phyloP scores from a whole-genome alignment of 2,113 vertebrate genomes.

The Gymnobelideus leadbeateri region DNA sequence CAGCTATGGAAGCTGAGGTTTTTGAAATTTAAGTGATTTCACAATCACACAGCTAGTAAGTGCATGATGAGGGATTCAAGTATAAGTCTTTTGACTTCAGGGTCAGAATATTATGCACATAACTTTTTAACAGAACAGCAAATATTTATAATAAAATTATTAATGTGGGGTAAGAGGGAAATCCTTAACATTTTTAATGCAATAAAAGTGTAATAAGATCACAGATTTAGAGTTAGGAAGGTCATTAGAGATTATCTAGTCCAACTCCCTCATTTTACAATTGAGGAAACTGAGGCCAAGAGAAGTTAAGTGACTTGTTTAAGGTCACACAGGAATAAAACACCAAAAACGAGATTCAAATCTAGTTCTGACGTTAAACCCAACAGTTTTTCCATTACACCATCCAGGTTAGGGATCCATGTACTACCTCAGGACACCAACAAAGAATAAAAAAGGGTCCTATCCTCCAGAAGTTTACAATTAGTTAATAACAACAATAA shows the following conservation, averaged over 20 bases:
- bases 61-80: neutral
- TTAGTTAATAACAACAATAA: neutral
- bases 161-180: neutral
- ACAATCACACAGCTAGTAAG: neutral
- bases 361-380: neutral
- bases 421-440: neutral
- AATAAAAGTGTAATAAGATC: neutral
- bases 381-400: neutral
- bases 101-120: neutral
- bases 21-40: neutral
- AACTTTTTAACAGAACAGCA: neutral
- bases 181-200: neutral
- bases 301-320: neutral
- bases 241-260: neutral
- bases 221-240: neutral
- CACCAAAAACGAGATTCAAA: neutral
- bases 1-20: neutral
- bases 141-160: neutral
- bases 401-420: neutral
- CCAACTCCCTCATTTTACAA: neutral
- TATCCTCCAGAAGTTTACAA: neutral
- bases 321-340: neutral
- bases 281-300: neutral
- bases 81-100: neutral
- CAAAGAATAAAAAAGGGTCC: neutral